phyloP scores from a whole-genome alignment of 2,888 invertebrate species.

The Argynnis bischoffii region DNA sequence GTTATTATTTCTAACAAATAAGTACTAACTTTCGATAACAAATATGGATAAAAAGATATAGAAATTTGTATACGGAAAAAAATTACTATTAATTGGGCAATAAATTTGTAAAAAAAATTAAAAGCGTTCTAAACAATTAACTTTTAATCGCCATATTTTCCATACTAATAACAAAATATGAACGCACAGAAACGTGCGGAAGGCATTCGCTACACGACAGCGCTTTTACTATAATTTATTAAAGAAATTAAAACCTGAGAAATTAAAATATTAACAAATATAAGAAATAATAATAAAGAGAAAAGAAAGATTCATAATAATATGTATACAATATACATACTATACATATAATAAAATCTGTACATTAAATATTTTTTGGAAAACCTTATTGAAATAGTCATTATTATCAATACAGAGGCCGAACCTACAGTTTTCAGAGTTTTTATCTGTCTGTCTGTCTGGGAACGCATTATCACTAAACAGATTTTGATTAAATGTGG shows the following conservation, averaged over 20 bases:
- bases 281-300: not conserved
- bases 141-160: conserved; percentile 1
- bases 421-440: no score
- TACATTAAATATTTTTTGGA: no score
- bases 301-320: not conserved
- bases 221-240: conserved; percentile 16
- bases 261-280: not conserved
- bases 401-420: no score
- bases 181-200: conserved; percentile 7
- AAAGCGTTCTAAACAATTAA: conserved; percentile 5
- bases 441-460: no score
- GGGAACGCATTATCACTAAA: no score
- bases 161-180: not conserved
- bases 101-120: no score
- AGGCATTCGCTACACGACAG: conserved; percentile 8
- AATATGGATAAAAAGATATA: not conserved
- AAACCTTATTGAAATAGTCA: no score
- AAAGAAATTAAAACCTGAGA: not conserved
- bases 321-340: not conserved
- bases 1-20: no score
- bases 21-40: no score
- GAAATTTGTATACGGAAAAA: not conserved
- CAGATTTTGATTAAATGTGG: no score
- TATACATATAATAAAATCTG: no score
- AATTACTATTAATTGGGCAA: not conserved